Evolutionary conservation across 2,888 invertebrate genomes (phyloP).

Genomic region (Tinea trinotella): DNA sequence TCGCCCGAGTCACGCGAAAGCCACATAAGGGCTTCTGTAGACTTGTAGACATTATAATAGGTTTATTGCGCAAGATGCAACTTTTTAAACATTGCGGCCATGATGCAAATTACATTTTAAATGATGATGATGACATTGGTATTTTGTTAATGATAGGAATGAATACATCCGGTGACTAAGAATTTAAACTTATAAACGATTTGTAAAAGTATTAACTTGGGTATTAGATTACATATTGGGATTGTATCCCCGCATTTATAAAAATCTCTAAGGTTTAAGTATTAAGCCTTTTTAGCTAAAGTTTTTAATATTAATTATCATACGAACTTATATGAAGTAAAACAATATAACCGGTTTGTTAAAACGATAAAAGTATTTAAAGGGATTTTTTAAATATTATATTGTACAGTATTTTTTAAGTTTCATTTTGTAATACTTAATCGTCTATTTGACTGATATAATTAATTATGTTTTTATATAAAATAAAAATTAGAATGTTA

Average conservation of each 20-base stretch:
- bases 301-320: not conserved
- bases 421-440: not conserved
- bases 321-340: too few relatives aligned
- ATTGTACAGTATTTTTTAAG: conserved; percentile 11
- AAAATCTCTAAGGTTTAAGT: not conserved
- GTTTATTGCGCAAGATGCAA: not conserved
- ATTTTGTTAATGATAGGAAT: not conserved
- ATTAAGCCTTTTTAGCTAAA: too few relatives aligned
- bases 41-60: conserved; percentile 48
- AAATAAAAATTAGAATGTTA: not conserved
- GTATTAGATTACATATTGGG: too few relatives aligned
- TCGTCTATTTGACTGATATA: not conserved
- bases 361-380: too few relatives aligned
- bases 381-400: not conserved
- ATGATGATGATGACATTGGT: not conserved
- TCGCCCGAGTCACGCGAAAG: conserved; percentile 49
- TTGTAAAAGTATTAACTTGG: not conserved
- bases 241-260: not conserved
- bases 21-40: conserved; percentile 71
- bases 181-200: not conserved
- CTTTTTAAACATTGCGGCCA: not conserved
- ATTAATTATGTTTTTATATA: not conserved
- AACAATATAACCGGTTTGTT: not conserved
- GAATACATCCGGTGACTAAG: not conserved
- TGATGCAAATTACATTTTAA: conserved; percentile 1